These are phyloP conservation scores for Leuciscus waleckii DNA, from an alignment of 2,797 vertebrate genomes.

Conservation along the genomic window DNA sequence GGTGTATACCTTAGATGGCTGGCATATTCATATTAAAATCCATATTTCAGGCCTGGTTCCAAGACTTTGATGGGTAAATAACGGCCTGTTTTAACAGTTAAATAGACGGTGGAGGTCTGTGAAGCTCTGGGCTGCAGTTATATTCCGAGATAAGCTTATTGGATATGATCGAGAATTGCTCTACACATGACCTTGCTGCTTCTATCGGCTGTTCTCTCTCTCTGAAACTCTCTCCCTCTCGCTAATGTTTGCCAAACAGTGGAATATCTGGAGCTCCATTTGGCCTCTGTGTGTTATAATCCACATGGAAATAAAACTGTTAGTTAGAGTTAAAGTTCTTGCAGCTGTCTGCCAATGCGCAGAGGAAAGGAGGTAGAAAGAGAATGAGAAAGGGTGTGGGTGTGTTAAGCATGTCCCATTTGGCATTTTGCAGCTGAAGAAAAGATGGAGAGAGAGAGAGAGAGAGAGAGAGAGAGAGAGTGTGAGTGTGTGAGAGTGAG, in stretches of 20 bases:
- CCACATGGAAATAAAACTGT: conserved; percentile 53
- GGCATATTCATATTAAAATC: conserved; percentile 38
- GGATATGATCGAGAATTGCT: conserved; percentile 42
- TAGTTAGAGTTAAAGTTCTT: conserved; percentile 49
- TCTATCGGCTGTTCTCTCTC: conserved; percentile 5
- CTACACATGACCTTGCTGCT: conserved; percentile 36
- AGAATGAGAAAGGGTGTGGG: conserved; percentile 29
- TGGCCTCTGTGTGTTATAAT: conserved; percentile 43
- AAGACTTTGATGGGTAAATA: conserved; percentile 47
- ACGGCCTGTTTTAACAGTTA: conserved; percentile 25
- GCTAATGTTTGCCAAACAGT: conserved; percentile 38
- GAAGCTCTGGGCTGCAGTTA: conserved; percentile 35
- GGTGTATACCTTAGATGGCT: conserved; percentile 9
- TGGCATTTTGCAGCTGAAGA: conserved; percentile 41
- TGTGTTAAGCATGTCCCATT: conserved; percentile 45
- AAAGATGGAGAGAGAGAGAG: background rate
- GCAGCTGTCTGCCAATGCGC: conserved; percentile 42
- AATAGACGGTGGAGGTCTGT: conserved; percentile 20
- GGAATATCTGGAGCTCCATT: conserved; percentile 26
- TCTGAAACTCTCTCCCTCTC: background rate
- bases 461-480: no score
- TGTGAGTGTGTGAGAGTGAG: background rate
- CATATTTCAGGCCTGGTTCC: conserved; percentile 29
- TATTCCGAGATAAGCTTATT: conserved; percentile 41
- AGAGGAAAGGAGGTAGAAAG: conserved; percentile 31